Conservation (phyloP, 92 coral and sea anemone species). For the Virgularia gustaviana region DNA sequence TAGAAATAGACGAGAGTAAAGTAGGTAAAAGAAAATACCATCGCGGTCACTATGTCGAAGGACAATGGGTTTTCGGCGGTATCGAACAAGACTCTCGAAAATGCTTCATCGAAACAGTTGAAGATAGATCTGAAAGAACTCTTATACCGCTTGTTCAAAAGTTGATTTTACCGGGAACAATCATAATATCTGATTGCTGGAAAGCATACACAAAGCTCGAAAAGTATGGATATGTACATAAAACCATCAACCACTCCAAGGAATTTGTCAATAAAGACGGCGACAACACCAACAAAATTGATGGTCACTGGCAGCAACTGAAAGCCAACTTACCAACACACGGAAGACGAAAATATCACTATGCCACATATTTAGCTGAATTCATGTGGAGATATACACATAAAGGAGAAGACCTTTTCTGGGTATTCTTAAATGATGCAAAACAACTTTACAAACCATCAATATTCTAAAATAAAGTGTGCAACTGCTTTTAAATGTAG, state of each 20-base stretch:
- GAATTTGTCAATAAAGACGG: slow-evolving; percentile 55
- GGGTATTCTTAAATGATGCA: slow-evolving; percentile 35
- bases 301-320: slow-evolving; percentile 60
- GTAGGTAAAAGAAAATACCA: slow-evolving; percentile 35
- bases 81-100: slow-evolving; percentile 29
- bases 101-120: slow-evolving; percentile 24
- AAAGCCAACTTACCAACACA: slow-evolving; percentile 50
- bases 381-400: slow-evolving; percentile 47
- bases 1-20: slow-evolving; percentile 32
- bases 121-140: slow-evolving; percentile 31
- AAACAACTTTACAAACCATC: slow-evolving; percentile 20
- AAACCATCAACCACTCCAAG: slow-evolving; percentile 54
- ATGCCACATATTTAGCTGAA: slow-evolving; percentile 41
- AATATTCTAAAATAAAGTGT: background rate
- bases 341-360: slow-evolving; percentile 42
- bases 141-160: slow-evolving; percentile 26
- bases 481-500: background rate
- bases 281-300: slow-evolving; percentile 54
- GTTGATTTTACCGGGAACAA: slow-evolving; percentile 49
- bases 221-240: slow-evolving; percentile 52
- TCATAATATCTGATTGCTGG: slow-evolving; percentile 36
- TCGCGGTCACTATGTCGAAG: slow-evolving; percentile 24
- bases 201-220: too few species aligned
- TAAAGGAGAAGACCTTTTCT: slow-evolving; percentile 47
- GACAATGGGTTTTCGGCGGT: slow-evolving; percentile 35